These are phyloP conservation scores for Idris sp. DNA, from an alignment of 1,140 invertebrate genomes.

Conservation along the genomic window DNA sequence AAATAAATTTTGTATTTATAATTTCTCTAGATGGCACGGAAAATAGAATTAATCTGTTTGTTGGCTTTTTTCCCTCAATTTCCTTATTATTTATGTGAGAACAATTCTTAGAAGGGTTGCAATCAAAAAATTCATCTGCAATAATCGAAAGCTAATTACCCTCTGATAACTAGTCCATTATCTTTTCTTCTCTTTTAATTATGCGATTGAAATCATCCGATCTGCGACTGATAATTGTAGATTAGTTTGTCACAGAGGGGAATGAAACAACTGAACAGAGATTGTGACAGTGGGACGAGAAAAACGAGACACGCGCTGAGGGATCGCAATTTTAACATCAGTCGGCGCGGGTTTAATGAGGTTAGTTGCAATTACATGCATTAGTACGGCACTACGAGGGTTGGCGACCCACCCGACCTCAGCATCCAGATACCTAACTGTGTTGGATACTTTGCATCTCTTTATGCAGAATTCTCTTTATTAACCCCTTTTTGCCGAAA, in stretches of 20 bases:
- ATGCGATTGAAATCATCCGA: constrained; percentile 60
- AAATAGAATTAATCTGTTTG: too few species aligned
- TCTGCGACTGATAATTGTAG: constrained; percentile 53
- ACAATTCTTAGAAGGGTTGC: constrained; percentile 34
- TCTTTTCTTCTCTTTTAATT: constrained; percentile 49
- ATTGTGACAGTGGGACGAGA: constrained; percentile 1
- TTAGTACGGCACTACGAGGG: constrained; percentile 73
- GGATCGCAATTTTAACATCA: constrained; percentile 72
- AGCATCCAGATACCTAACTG: constrained; percentile 61
- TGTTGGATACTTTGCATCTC: constrained; percentile 46
- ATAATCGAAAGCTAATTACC: constrained; percentile 45
- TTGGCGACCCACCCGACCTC: constrained; percentile 64
- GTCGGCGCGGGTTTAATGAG: constrained; percentile 74
- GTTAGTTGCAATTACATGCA: constrained; percentile 78
- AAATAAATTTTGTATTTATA: too few species aligned
- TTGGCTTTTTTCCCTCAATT: constrained; percentile 7
- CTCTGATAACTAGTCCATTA: constrained; percentile 29
- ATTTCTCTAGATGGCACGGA: too few species aligned
- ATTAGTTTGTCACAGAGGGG: constrained; percentile 30
- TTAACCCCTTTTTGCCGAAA: constrained; percentile 41
- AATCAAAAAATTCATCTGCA: constrained; percentile 48
- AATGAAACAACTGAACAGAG: constrained; percentile 45
- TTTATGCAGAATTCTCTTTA: constrained; percentile 37
- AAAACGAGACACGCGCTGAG: constrained; percentile 39
- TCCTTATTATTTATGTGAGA: too few species aligned